Evolutionary conservation across 2,113 vertebrate species (phyloP).

Genomic region (Manacus vitellinus): DNA sequence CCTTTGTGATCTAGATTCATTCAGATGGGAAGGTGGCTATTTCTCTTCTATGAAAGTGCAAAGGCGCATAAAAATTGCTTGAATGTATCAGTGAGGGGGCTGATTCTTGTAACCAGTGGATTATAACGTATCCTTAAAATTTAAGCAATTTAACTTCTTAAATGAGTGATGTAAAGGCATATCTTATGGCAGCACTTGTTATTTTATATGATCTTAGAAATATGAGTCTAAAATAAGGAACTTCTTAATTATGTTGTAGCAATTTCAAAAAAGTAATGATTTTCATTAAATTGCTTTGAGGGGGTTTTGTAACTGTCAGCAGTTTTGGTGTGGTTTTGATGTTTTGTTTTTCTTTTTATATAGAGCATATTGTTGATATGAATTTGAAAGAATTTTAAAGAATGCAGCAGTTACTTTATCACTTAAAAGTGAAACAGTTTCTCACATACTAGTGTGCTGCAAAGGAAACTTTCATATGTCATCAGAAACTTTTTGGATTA

Average conservation of each 20-base stretch:
- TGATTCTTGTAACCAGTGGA: neutral
- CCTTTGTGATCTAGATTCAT: constrained; percentile 29
- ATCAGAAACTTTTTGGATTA: neutral
- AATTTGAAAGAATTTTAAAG: neutral
- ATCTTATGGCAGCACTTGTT: neutral
- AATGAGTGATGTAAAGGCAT: neutral
- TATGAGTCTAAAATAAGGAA: neutral
- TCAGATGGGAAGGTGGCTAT: neutral
- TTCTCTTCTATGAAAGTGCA: constrained; percentile 28
- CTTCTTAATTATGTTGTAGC: neutral
- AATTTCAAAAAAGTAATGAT: neutral
- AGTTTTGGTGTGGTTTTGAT: fast-evolving
- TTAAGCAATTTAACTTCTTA: neutral
- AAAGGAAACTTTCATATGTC: neutral
- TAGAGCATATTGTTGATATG: neutral
- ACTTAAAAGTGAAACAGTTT: neutral
- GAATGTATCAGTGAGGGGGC: neutral
- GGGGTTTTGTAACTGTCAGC: neutral
- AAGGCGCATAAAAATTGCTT: constrained; percentile 22
- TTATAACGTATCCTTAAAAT: neutral
- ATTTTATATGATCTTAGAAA: neutral
- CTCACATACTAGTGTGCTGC: neutral
- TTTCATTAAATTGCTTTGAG: neutral
- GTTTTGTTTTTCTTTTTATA: neutral
- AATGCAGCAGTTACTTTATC: neutral